Percentiles rank a stretch among this genome's conserved stretches.
Evolutionary conservation across 64 coral and sea anemone genomes (phyloP).

Genomic region (Hydrozoanthus tunicans): DNA sequence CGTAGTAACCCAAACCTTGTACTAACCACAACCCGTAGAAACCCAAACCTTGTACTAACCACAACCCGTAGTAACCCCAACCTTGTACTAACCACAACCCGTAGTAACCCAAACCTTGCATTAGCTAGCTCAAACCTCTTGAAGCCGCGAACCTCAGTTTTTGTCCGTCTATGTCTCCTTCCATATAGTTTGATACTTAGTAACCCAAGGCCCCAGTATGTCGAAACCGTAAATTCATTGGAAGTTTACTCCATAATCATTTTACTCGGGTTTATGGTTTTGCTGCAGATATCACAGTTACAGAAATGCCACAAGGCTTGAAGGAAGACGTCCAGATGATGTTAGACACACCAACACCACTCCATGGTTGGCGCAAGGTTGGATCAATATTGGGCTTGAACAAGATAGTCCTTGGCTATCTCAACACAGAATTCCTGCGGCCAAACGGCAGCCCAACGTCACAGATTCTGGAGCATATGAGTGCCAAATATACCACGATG

Average conservation of each 20-base stretch:
- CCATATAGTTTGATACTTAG: no score
- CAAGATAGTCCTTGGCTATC: neutral
- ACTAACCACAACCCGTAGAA: no score
- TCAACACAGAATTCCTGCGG: neutral
- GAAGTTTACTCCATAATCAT: neutral
- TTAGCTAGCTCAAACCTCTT: no score
- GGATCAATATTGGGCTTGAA: constrained; percentile 20
- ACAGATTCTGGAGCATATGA: neutral
- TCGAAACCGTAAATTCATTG: neutral
- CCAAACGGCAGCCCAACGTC: constrained; percentile 1
- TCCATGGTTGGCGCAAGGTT: neutral
- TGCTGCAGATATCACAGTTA: neutral
- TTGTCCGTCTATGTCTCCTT: no score
- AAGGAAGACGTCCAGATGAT: neutral
- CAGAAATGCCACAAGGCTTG: neutral
- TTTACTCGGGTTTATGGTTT: neutral
- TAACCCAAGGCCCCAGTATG: neutral
- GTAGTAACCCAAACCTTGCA: no score
- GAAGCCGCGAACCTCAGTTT: no score
- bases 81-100: no score
- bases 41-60: no score
- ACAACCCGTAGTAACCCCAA: no score
- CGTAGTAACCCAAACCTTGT: no score
- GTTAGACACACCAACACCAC: neutral
- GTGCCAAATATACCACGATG: neutral